phyloP scores from a whole-genome alignment of 2,113 vertebrate species.

The Mobula birostris region DNA sequence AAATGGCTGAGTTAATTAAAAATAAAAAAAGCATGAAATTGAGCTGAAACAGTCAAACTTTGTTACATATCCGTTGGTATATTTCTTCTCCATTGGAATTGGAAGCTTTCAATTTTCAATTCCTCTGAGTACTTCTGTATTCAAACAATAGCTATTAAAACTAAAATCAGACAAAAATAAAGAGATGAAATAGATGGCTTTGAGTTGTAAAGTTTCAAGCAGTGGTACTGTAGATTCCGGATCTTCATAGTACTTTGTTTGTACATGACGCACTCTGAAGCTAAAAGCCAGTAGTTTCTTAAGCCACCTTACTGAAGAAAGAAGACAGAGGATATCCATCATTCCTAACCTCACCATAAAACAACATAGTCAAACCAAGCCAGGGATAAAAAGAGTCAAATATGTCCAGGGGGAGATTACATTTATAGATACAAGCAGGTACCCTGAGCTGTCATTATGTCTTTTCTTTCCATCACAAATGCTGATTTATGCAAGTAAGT shows the following conservation, averaged over 20 bases:
- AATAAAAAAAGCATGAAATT: background rate
- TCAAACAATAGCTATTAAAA: background rate
- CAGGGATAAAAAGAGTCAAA: background rate
- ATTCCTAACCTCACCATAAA: background rate
- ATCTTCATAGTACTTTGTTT: too few species aligned
- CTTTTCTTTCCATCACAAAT: conserved; percentile 1
- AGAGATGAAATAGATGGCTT: background rate
- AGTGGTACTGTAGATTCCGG: background rate
- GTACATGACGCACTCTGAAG: background rate
- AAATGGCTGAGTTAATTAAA: conserved; percentile 1
- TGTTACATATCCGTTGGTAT: background rate
- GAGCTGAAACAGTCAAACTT: background rate
- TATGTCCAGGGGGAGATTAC: background rate
- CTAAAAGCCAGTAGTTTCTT: background rate
- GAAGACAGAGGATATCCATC: background rate
- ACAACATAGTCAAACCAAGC: background rate
- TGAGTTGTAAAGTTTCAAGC: background rate
- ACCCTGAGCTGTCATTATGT: background rate
- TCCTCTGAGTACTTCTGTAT: background rate
- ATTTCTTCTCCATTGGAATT: background rate
- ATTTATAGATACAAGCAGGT: background rate
- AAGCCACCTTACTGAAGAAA: background rate
- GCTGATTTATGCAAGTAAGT: background rate
- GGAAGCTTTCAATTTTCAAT: background rate
- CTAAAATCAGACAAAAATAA: background rate